These are phyloP conservation scores for Huso huso DNA, from an alignment of 2,797 vertebrate species.

Conservation along the genomic window DNA sequence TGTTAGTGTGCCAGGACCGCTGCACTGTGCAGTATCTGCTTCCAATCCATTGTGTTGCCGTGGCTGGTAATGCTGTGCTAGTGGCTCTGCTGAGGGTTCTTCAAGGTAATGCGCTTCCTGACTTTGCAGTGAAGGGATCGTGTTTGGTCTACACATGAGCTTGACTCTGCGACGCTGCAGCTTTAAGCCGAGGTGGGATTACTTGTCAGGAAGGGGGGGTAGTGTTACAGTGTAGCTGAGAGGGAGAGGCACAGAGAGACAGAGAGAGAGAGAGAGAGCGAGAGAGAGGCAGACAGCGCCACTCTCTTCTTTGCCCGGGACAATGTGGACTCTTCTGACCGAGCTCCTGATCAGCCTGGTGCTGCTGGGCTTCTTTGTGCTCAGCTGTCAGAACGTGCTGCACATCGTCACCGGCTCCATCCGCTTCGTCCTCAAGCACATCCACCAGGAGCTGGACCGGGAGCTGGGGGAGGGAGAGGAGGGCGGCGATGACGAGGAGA, in stretches of 20 bases:
- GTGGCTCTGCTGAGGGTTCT: too few relatives aligned
- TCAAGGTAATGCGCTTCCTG: too few relatives aligned
- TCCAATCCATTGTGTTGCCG: too few relatives aligned
- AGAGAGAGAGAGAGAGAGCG: constrained; percentile 8
- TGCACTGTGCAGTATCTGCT: too few relatives aligned
- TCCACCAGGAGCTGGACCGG: constrained; percentile 79
- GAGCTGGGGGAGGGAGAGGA: constrained; percentile 86
- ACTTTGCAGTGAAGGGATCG: too few relatives aligned
- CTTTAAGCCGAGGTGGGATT: constrained; percentile 26
- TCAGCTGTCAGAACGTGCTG: constrained; percentile 94
- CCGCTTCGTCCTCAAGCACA: constrained; percentile 71
- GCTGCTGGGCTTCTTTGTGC: constrained; percentile 87
- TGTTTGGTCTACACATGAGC: too few relatives aligned
- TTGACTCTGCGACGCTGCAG: too few relatives aligned
- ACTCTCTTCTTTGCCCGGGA: constrained; percentile 8
- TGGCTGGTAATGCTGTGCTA: too few relatives aligned
- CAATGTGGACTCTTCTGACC: constrained; percentile 85
- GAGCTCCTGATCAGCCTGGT: constrained; percentile 85
- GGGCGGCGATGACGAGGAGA: constrained; percentile 81
- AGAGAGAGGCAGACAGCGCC: constrained; percentile 18
- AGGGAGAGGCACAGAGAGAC: constrained; percentile 19
- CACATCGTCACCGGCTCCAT: constrained; percentile 80
- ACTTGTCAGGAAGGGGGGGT: constrained; percentile 30
- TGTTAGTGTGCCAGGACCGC: too few relatives aligned
- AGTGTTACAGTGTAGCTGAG: constrained; percentile 26